Evolutionary conservation across 2,888 invertebrate species (phyloP).

Genomic region (Trileptium ribeirensis): DNA sequence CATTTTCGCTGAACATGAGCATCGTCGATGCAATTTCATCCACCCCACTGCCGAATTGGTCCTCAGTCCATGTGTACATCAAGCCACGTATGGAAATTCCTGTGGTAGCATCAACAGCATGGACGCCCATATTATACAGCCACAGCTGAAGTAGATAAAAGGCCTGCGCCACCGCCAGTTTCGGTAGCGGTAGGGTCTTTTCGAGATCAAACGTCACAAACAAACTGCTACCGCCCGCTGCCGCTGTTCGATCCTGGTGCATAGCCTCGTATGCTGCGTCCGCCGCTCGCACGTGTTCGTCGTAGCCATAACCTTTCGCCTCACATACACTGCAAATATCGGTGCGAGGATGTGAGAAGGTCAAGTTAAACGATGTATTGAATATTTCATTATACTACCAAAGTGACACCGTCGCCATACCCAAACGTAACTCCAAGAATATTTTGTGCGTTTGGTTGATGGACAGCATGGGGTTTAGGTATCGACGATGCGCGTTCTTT

Average conservation of each 20-base stretch:
- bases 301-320: too few relatives aligned
- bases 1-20: background rate
- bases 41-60: background rate
- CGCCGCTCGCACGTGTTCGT: too few relatives aligned
- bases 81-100: background rate
- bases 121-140: background rate
- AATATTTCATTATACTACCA: conserved; percentile 5
- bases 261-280: too few relatives aligned
- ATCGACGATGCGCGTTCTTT: background rate
- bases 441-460: background rate
- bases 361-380: background rate
- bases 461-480: background rate
- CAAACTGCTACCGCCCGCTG: too few relatives aligned
- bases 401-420: background rate
- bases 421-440: background rate
- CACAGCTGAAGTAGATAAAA: background rate
- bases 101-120: background rate
- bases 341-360: too few relatives aligned
- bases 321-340: conserved; percentile 4
- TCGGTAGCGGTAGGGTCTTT: background rate
- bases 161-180: background rate
- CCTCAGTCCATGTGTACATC: background rate
- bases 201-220: too few relatives aligned
- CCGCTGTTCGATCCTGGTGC: too few relatives aligned
- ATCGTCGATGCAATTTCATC: background rate